phyloP scores from a whole-genome alignment of 1,140 invertebrate species.

The Trigoniulus corallinus region DNA sequence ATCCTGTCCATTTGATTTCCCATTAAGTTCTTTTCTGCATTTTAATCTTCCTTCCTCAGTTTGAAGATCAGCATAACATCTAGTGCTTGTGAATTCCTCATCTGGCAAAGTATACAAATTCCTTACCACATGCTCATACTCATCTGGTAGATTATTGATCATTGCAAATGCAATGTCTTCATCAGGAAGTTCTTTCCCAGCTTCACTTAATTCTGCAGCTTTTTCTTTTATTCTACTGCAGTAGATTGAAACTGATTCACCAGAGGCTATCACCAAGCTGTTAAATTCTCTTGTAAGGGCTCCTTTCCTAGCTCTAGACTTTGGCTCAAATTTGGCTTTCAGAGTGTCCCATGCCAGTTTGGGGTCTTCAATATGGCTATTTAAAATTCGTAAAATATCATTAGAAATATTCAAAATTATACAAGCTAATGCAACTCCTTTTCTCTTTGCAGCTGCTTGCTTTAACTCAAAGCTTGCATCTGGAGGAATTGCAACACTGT shows the following conservation, averaged over 20 bases:
- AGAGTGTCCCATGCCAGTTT: background rate
- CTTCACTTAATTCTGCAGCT: background rate
- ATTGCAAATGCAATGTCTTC: background rate
- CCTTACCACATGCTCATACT: background rate
- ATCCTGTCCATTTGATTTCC: background rate
- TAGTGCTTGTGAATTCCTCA: background rate
- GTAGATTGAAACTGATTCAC: background rate
- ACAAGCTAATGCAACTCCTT: background rate
- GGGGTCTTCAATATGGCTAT: background rate
- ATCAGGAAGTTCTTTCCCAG: background rate
- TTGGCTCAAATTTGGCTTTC: background rate
- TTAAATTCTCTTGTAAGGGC: background rate
- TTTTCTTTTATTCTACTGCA: background rate
- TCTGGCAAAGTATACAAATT: background rate
- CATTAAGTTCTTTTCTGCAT: background rate
- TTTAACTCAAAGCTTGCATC: background rate
- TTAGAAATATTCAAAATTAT: background rate
- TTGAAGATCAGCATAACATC: background rate
- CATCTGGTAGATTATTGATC: background rate
- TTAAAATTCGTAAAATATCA: background rate
- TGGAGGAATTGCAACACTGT: background rate
- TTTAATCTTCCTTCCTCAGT: background rate
- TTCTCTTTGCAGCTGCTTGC: background rate
- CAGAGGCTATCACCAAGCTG: background rate
- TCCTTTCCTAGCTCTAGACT: background rate